Evolutionary conservation across 2,797 vertebrate species (phyloP).

Genomic region (Sebastes hubbsi): DNA sequence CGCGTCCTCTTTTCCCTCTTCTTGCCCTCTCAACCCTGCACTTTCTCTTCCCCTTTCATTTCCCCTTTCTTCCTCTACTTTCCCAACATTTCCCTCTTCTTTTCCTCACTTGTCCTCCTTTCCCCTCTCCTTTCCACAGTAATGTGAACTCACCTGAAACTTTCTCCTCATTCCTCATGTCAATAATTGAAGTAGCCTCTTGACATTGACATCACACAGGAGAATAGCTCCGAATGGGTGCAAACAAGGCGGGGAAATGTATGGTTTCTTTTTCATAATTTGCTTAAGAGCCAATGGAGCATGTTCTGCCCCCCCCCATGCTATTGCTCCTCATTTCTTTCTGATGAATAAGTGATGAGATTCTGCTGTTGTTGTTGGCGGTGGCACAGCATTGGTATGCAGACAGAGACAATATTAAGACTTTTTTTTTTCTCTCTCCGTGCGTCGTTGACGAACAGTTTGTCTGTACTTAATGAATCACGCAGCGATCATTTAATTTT

Average conservation of each 20-base stretch:
- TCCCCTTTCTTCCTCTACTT: neutral
- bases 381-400: constrained; percentile 35
- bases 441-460: constrained; percentile 40
- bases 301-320: neutral
- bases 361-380: constrained; percentile 15
- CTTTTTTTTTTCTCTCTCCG: neutral
- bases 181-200: constrained; percentile 33
- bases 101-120: neutral
- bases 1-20: neutral
- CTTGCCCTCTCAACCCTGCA: constrained; percentile 19
- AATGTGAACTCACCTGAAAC: constrained; percentile 23
- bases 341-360: constrained; percentile 59
- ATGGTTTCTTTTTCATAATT: constrained; percentile 33
- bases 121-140: neutral
- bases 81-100: neutral
- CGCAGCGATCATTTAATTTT: constrained; percentile 56
- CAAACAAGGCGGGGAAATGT: neutral
- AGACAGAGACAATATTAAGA: constrained; percentile 33
- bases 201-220: constrained; percentile 5
- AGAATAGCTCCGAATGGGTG: neutral
- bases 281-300: constrained; percentile 28
- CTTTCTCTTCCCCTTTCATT: neutral
- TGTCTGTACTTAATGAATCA: constrained; percentile 66
- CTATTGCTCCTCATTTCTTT: constrained; percentile 34
- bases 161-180: neutral